These are phyloP conservation scores for Heterodera schachtii DNA, from an alignment of 1,140 invertebrate species.

Conservation along the genomic window DNA sequence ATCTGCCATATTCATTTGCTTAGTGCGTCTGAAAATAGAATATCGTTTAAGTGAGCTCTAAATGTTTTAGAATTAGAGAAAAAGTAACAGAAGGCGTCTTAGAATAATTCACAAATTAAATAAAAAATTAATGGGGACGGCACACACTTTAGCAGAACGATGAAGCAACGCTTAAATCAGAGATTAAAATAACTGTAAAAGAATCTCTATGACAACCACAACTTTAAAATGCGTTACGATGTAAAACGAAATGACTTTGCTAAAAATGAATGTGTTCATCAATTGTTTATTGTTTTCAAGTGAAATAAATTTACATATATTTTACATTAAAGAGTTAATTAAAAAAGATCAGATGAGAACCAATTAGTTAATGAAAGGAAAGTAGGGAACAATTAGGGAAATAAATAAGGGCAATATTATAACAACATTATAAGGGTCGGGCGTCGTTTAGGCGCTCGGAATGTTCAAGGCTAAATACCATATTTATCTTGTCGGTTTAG, in stretches of 20 bases:
- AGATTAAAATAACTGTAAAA: conserved; percentile 2
- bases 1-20: conserved; percentile 10
- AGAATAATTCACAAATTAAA: not conserved
- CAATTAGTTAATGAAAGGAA: conserved; percentile 5
- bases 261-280: too few species aligned
- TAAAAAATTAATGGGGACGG: not conserved
- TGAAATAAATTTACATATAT: not conserved
- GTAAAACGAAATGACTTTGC: too few species aligned
- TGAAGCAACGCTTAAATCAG: not conserved
- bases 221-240: not conserved
- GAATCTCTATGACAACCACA: not conserved
- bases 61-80: too few species aligned
- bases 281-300: too few species aligned
- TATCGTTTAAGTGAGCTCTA: too few species aligned
- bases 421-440: too few species aligned
- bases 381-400: not conserved
- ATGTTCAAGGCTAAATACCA: too few species aligned
- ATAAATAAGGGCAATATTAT: not conserved
- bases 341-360: not conserved
- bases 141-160: not conserved
- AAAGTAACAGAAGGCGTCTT: too few species aligned
- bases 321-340: not conserved
- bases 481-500: too few species aligned
- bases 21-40: too few species aligned
- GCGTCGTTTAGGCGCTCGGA: too few species aligned